Conservation (phyloP, 2,888 invertebrate species). For the Pyrocoelia pectoralis region DNA sequence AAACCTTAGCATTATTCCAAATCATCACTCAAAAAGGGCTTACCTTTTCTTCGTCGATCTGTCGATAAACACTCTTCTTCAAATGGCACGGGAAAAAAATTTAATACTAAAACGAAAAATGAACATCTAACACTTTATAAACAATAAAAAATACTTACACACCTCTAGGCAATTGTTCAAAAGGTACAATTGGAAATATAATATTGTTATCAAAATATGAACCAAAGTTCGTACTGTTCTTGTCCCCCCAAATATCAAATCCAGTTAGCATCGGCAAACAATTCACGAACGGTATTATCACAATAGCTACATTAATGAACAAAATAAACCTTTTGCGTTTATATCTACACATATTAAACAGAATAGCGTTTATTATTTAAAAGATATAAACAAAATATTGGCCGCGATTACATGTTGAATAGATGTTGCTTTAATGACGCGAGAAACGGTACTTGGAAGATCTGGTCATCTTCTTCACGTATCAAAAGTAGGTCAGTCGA, state of each 20-base stretch:
- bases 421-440: background rate
- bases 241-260: conserved; percentile 48
- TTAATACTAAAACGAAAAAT: conserved; percentile 67
- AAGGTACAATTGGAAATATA: background rate
- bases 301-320: background rate
- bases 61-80: conserved; percentile 80
- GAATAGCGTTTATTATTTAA: too few species aligned
- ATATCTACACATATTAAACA: conserved; percentile 7
- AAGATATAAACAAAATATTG: background rate
- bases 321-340: conserved; percentile 4
- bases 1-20: background rate
- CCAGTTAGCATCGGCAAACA: conserved; percentile 28
- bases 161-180: conserved; percentile 46
- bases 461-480: background rate
- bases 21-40: conserved; percentile 15
- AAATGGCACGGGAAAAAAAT: conserved; percentile 84
- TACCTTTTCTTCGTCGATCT: conserved; percentile 70
- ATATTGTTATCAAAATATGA: background rate
- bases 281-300: conserved; percentile 16
- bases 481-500: background rate
- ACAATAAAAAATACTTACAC: conserved; percentile 28
- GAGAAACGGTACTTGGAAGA: conserved; percentile 1
- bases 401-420: background rate
- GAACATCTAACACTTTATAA: background rate
- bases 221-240: background rate